Percentiles rank a stretch among this genome's conserved stretches.
phyloP scores from a whole-genome alignment of 2,888 invertebrate genomes.

The Lobophora halterata region DNA sequence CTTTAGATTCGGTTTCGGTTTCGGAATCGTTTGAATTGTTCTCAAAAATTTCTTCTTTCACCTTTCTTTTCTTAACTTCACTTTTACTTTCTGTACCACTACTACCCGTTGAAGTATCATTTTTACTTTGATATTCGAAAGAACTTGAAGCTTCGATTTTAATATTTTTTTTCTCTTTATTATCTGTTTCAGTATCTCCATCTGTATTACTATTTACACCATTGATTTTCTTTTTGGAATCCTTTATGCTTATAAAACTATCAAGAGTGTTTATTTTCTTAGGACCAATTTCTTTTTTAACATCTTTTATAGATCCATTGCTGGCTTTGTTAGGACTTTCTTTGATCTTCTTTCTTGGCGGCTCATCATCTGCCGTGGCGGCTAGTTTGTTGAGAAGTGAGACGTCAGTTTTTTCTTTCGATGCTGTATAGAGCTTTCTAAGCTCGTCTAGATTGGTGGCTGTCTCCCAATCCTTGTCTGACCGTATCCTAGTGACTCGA shows the following conservation, averaged over 20 bases:
- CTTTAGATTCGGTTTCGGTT: too few relatives aligned
- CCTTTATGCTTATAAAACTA: slow-evolving; percentile 13
- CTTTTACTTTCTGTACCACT: too few relatives aligned
- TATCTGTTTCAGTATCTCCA: slow-evolving; percentile 11
- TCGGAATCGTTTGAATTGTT: too few relatives aligned
- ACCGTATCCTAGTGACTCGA: slow-evolving; percentile 89
- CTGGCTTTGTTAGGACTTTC: slow-evolving; percentile 28
- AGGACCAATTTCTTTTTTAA: slow-evolving; percentile 19
- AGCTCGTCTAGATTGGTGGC: slow-evolving; percentile 91
- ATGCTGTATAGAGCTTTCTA: slow-evolving; percentile 83
- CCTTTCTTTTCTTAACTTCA: too few relatives aligned
- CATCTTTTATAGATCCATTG: slow-evolving; percentile 31
- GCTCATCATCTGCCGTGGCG: slow-evolving; percentile 47
- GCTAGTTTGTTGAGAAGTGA: slow-evolving; percentile 75
- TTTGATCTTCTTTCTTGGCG: slow-evolving; percentile 53
- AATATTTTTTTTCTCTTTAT: neutral
- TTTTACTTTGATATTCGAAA: too few relatives aligned
- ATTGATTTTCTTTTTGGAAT: slow-evolving; percentile 3
- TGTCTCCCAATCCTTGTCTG: slow-evolving; percentile 91
- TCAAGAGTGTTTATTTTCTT: slow-evolving; percentile 9
- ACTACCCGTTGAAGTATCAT: too few relatives aligned
- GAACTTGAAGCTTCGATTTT: too few relatives aligned
- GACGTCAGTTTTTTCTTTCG: slow-evolving; percentile 84
- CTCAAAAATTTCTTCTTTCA: too few relatives aligned
- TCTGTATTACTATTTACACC: slow-evolving; percentile 10